Evolutionary conservation across 2,888 invertebrate genomes (phyloP), one percentile per base, ranked within the genome.

Genomic region (Drosophila affinis): DNA sequence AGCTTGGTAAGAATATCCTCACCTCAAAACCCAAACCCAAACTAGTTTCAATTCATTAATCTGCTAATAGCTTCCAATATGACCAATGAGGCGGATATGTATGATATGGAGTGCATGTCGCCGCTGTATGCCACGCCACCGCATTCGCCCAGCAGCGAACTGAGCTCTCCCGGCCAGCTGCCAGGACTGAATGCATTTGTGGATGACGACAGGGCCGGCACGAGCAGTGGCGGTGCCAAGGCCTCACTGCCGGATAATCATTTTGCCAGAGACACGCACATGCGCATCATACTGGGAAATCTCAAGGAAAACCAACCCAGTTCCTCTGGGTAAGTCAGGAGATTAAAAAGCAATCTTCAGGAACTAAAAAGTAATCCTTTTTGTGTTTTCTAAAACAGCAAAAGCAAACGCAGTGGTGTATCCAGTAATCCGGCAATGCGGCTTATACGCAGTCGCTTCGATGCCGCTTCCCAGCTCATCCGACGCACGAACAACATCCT

Each of bases 231-330:
- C 27, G 73, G 70, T 12, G 78, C 78, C 14, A 90, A 91, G 72
- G 74, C 90, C 27, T 75, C 77, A 89, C 85, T 94, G 90, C 94
- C 96, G 0, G 97, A 97, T 91, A 96, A 95, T 44, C 97, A 97
- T 90, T 97, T 97, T 93, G 96, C 96, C 60, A 93, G 97, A n/a
- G 97, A 97, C 90, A 97, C 97, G 0, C 97, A 97, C 88, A 97
- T 97, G 97, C 93, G 97, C 75, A 97, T 97, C 77, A 97, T 97
- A 81, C 92, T 97, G 75, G 96, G 96, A 0, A 94, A 94, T 39
- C 88, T 92, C 0, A 93, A 92, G 62, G 92, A 92, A 63, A 91
- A 88, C 75, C 92, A 91, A 81, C 87, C 91, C 54, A 90, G 90
- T 64, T 91, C 91, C 49, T 92, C 92, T 10, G 89, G 91, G 92